A percentile compares a stretch with the other conserved stretches of the same genome.
Conservation (phyloP, 2,888 invertebrate genomes). For the Globia sparganii region DNA sequence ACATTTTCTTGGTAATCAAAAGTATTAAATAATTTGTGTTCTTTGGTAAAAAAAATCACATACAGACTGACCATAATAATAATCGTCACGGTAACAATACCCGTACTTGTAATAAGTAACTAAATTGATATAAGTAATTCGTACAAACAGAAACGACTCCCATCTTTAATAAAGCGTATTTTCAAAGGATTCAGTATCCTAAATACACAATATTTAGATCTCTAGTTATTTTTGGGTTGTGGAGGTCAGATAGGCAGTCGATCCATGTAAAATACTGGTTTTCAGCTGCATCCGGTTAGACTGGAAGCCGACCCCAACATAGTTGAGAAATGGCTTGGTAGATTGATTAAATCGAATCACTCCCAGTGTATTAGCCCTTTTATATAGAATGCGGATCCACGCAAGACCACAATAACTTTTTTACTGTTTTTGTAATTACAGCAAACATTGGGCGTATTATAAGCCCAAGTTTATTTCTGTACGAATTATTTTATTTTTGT, state of each 20-base stretch:
- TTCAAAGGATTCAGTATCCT: constrained; percentile 71
- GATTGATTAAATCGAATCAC: not conserved
- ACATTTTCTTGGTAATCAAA: not conserved
- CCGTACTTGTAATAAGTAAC: constrained; percentile 51
- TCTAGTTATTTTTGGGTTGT: constrained; percentile 43
- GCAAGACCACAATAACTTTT: not conserved
- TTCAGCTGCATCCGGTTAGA: not conserved
- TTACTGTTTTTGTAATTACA: not conserved
- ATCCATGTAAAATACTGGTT: not conserved
- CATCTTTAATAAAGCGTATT: constrained; percentile 79
- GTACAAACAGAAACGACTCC: constrained; percentile 70
- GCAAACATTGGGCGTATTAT: not conserved
- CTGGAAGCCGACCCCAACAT: not conserved
- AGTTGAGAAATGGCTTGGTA: not conserved
- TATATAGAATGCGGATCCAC: not conserved
- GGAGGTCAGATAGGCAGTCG: not conserved
- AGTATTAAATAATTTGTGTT: not conserved
- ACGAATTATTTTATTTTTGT: constrained; percentile 11
- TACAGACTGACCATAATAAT: constrained; percentile 52
- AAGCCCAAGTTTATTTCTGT: not conserved
- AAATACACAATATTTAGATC: constrained; percentile 60
- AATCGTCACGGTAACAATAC: constrained; percentile 62
- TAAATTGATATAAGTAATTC: constrained; percentile 69
- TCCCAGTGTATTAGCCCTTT: not conserved
- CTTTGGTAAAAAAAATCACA: constrained; percentile 4